Percentiles rank a stretch among this genome's conserved stretches.
Evolutionary conservation across 2,113 vertebrate species (phyloP).

Genomic region (Geothlypis trichas): DNA sequence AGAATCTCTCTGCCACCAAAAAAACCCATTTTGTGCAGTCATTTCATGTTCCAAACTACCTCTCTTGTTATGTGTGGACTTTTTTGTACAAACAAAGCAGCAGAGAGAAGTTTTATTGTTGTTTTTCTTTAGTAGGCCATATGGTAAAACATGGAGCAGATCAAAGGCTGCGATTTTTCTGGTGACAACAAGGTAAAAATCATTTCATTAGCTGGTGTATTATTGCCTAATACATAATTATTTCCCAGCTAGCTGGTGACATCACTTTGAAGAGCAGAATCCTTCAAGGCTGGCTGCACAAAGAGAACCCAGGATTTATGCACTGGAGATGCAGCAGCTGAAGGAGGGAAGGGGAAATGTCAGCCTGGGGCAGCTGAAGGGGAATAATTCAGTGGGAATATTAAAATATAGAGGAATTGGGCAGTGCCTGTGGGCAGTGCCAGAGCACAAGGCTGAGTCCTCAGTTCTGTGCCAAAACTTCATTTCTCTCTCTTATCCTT

Average conservation of each 20-base stretch:
- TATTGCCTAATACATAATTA: neutral
- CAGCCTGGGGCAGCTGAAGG: neutral
- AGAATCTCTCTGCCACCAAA: neutral
- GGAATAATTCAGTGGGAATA: neutral
- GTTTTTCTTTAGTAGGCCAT: neutral
- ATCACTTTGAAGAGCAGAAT: neutral
- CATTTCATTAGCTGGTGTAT: neutral
- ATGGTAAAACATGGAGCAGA: neutral
- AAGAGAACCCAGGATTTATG: neutral
- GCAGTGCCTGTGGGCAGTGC: neutral
- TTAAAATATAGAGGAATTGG: neutral
- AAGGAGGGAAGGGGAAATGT: neutral
- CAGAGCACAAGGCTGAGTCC: neutral
- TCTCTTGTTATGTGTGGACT: neutral
- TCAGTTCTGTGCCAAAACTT: neutral
- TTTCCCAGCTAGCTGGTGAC: neutral
- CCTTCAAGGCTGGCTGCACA: neutral
- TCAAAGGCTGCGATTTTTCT: neutral
- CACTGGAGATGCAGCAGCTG: neutral
- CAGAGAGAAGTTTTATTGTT: neutral
- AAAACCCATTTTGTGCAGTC: neutral
- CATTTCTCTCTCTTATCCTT: neutral
- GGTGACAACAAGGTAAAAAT: neutral
- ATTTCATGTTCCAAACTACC: neutral
- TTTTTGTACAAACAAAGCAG: neutral